Evolutionary conservation across 2,888 invertebrate species (phyloP).

Genomic region (Hetaerina titia): DNA sequence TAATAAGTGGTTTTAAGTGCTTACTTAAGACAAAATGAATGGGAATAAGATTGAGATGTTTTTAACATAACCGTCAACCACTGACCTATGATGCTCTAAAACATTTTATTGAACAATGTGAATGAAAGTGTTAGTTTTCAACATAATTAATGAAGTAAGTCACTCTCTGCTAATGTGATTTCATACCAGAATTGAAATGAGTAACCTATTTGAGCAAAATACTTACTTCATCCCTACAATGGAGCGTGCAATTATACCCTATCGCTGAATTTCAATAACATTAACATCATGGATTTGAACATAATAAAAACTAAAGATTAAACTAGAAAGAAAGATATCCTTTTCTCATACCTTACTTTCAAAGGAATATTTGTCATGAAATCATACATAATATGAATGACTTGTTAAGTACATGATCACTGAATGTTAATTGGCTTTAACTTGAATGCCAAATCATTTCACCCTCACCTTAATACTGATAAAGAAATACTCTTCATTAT

Average conservation of each 20-base stretch:
- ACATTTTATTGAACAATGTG: background rate
- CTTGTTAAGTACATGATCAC: background rate
- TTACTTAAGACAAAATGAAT: background rate
- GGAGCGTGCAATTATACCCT: background rate
- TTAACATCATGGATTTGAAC: background rate
- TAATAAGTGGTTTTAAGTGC: constrained; percentile 21
- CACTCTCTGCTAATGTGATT: background rate
- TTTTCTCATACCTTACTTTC: background rate
- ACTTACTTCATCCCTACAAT: background rate
- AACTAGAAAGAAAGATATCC: background rate
- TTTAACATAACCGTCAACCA: background rate
- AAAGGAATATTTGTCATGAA: background rate
- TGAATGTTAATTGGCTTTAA: background rate
- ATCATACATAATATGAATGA: background rate
- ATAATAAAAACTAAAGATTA: background rate
- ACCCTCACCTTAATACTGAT: background rate
- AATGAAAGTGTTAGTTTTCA: background rate
- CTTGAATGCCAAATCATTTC: background rate
- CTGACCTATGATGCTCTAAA: background rate
- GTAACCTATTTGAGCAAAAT: constrained; percentile 34
- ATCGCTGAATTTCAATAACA: background rate
- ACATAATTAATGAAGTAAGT: background rate
- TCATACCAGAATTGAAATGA: background rate
- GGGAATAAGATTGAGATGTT: background rate
- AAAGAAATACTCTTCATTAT: background rate